Evolutionary conservation across 2,797 vertebrate genomes (phyloP).

Genomic region (Coccyzus lansbergi): DNA sequence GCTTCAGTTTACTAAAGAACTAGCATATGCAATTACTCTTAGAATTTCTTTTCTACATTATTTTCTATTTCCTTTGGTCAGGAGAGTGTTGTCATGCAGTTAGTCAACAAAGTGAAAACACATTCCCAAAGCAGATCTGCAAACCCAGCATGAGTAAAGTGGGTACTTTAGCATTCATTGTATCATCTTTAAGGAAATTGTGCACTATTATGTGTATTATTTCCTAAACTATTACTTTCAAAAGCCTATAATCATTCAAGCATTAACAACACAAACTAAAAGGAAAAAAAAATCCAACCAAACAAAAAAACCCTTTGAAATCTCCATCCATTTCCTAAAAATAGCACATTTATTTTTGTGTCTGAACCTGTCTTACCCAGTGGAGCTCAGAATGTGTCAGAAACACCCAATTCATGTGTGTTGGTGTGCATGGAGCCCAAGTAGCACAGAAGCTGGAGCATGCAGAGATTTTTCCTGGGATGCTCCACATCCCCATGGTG

Average conservation of each 20-base stretch:
- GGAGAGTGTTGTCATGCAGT: background rate
- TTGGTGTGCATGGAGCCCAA: background rate
- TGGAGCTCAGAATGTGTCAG: background rate
- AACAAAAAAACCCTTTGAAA: background rate
- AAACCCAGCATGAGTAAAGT: background rate
- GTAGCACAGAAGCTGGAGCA: background rate
- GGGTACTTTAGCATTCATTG: background rate
- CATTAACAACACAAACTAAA: background rate
- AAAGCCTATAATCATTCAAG: background rate
- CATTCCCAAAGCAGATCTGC: background rate
- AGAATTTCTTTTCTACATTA: background rate
- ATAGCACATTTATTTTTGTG: background rate
- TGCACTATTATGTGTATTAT: background rate
- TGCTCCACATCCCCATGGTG: background rate
- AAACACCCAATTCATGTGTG: accelerated
- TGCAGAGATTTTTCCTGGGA: background rate
- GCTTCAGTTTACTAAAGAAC: background rate
- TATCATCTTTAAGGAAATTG: conserved; percentile 2
- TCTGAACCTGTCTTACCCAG: background rate
- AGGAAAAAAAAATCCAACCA: background rate
- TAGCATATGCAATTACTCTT: background rate
- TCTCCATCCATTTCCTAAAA: background rate
- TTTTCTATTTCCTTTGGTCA: background rate
- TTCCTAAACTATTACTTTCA: conserved; percentile 5
- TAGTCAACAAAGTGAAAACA: background rate